A percentile compares a stretch with the other conserved stretches of the same genome.
phyloP scores from a whole-genome alignment of 2,797 vertebrate genomes.

The Pseudochirops cupreus region DNA sequence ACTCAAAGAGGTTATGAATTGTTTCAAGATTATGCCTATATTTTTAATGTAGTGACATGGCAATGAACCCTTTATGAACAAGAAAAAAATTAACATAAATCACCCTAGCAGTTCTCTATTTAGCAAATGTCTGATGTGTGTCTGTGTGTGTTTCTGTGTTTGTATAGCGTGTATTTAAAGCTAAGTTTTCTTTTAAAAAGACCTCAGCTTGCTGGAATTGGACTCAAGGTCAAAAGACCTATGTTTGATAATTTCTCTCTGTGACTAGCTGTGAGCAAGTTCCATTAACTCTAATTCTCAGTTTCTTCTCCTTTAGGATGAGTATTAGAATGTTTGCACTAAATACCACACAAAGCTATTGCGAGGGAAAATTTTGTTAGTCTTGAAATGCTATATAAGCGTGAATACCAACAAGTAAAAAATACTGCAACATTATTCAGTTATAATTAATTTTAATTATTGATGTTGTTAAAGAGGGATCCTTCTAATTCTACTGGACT shows the following conservation, averaged over 20 bases:
- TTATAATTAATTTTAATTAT: neutral
- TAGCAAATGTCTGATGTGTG: neutral
- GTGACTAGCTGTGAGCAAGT: neutral
- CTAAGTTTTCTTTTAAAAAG: neutral
- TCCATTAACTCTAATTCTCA: neutral
- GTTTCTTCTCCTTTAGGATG: neutral
- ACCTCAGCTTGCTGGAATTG: neutral
- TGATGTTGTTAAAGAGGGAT: neutral
- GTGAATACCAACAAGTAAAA: neutral
- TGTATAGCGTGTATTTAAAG: neutral
- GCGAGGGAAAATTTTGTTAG: neutral
- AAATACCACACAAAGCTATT: neutral
- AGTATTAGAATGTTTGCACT: neutral
- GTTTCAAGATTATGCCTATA: slow-evolving; percentile 2
- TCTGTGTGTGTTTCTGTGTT: neutral
- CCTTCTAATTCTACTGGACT: neutral
- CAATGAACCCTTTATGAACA: neutral
- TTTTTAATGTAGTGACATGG: neutral
- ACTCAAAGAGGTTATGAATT: neutral
- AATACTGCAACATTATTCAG: neutral
- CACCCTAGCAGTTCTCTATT: neutral
- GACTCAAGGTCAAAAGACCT: neutral
- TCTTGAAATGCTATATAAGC: neutral
- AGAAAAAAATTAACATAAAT: neutral
- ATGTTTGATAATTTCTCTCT: neutral